Base-by-base conservation (phyloP, 2,888 invertebrate genomes). In the Lydus trimaculatus region DNA sequence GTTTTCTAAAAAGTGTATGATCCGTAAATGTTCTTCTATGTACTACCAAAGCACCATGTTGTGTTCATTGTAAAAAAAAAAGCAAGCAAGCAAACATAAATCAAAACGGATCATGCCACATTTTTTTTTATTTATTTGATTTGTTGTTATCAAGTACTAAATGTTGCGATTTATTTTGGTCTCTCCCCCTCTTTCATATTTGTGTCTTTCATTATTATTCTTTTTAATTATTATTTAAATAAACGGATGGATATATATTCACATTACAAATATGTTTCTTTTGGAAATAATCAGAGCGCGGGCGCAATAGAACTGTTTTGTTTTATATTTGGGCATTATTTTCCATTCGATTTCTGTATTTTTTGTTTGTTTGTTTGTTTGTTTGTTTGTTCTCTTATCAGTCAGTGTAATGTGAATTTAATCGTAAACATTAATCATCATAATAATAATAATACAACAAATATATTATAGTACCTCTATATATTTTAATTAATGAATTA, bases 1-100 rank as follows among this genome's bases (percentile, higher is more conserved):
- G 59, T 70, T 70, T 73, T 71, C 61, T 66, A 70, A 69, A 67
- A 67, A 31, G 43, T 5, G n/a, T n/a, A 43, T 43, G 43, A n/a
- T 43, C 43, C 17, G 43, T 43, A 43, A 3, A 36, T 17, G 3
- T 17, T 6, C 1, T 11, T 6, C 33, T 33, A n/a, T 33, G 7
- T 11, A 9, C 43, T 43, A 43, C 83, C 83, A 84, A 84, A 84
- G 84, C 84, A 85, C 85, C 85, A 76, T 80, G 83, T 84, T 84
- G 85, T 85, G 85, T 85, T 85, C 84, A 84, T 76, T 68, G 43
- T 43, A 43, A 43, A 76, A 75, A 73, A 72, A 66, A 65, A 58
- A 65, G 31, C 61, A n/a, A n/a, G n/a, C n/a, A n/a, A n/a, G n/a
- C n/a, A n/a, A n/a, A n/a, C n/a, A n/a, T n/a, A n/a, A n/a, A n/a